A percentile compares a stretch with the other conserved stretches of the same genome.
These are phyloP conservation scores for Scaptomyza hsui DNA, from an alignment of 1,140 invertebrate genomes.

Conservation along the genomic window DNA sequence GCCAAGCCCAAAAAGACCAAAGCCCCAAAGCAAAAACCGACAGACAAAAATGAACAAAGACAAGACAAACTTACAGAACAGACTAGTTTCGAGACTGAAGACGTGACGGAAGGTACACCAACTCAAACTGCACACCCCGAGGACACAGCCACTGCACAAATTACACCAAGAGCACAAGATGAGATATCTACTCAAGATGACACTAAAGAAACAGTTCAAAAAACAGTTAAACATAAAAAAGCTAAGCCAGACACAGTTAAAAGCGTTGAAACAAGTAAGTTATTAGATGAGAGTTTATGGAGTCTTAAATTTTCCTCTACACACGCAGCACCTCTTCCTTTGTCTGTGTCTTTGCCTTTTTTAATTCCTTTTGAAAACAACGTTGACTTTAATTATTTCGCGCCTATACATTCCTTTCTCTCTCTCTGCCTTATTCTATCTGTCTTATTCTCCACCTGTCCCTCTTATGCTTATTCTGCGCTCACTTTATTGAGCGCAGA, in stretches of 20 bases:
- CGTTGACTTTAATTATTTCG: conserved; percentile 55
- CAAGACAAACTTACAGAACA: conserved; percentile 55
- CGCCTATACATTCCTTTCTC: conserved; percentile 39
- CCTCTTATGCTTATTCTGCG: conserved; percentile 7
- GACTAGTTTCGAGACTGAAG: conserved; percentile 33
- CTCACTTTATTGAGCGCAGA: conserved; percentile 30
- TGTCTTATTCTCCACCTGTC: neutral
- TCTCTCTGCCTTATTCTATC: conserved; percentile 31
- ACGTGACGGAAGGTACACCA: conserved; percentile 57
- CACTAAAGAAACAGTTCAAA: conserved; percentile 74
- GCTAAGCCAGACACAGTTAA: conserved; percentile 78
- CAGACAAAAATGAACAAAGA: conserved; percentile 33
- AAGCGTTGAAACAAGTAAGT: conserved; percentile 83
- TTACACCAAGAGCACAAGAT: conserved; percentile 80
- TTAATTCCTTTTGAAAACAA: conserved; percentile 54
- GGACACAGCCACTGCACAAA: conserved; percentile 80
- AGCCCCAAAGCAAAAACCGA: conserved; percentile 29
- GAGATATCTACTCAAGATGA: conserved; percentile 74
- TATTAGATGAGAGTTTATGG: conserved; percentile 69
- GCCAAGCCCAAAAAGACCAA: conserved; percentile 61
- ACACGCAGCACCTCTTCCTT: conserved; percentile 61
- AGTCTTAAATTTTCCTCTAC: conserved; percentile 50
- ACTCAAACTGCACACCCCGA: conserved; percentile 75
- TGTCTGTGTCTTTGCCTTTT: conserved; percentile 71
- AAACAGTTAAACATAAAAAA: conserved; percentile 81